Evolutionary conservation across 1,140 invertebrate genomes (phyloP).

Genomic region (Drosophila jambulina): DNA sequence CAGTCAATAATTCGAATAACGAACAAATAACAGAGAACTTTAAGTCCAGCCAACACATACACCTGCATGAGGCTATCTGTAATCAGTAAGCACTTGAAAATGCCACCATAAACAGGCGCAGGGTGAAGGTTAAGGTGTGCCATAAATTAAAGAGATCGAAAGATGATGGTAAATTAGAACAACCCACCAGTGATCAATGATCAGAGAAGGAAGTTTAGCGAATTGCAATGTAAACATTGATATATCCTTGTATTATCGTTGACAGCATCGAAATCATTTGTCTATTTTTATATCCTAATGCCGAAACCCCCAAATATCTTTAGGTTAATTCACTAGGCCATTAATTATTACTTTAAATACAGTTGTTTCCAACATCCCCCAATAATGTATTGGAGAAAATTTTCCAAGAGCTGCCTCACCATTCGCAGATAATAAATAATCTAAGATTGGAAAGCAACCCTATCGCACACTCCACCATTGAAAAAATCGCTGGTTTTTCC

Average conservation of each 20-base stretch:
- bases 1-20: neutral
- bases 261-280: too few species aligned
- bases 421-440: neutral
- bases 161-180: neutral
- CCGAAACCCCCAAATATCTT: too few species aligned
- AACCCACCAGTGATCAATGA: neutral
- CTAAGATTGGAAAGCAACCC: neutral
- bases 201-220: too few species aligned
- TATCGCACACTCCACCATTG: slow-evolving; percentile 10
- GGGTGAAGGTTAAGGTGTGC: neutral
- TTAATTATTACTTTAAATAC: neutral
- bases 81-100: slow-evolving; percentile 11
- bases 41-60: neutral
- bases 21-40: neutral
- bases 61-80: slow-evolving; percentile 2
- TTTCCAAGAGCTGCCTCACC: neutral
- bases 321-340: too few species aligned
- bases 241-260: too few species aligned
- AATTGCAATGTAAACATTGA: too few species aligned
- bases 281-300: too few species aligned
- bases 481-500: slow-evolving; percentile 9
- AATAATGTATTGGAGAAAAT: neutral
- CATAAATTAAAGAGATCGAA: neutral
- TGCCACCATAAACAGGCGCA: slow-evolving; percentile 3
- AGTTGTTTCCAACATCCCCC: neutral